A percentile compares a stretch with the other conserved stretches of the same genome.
Evolutionary conservation across 2,113 vertebrate genomes (phyloP).

Genomic region (Tautogolabrus adspersus): DNA sequence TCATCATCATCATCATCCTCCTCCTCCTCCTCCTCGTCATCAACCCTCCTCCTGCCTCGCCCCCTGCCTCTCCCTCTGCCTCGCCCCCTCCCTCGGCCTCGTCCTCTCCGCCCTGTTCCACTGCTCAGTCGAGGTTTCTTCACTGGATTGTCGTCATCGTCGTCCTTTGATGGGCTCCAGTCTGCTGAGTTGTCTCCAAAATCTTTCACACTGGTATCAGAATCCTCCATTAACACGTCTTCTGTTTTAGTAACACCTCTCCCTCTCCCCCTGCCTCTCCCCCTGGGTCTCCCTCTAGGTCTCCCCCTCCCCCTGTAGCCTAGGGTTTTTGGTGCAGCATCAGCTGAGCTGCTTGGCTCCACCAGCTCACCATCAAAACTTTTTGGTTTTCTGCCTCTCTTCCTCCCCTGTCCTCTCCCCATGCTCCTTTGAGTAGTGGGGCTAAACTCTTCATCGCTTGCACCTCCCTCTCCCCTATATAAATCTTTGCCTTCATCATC

Average conservation of each 20-base stretch:
- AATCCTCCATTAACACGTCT: slow-evolving; percentile 42
- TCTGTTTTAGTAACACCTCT: slow-evolving; percentile 28
- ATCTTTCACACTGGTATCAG: slow-evolving; percentile 62
- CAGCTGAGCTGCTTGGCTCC: slow-evolving; percentile 13
- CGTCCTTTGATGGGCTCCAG: slow-evolving; percentile 71
- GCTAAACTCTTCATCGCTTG: slow-evolving; percentile 56
- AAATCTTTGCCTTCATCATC: neutral
- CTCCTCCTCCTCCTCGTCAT: slow-evolving; percentile 72
- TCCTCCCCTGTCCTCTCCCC: slow-evolving; percentile 74
- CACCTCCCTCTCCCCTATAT: neutral
- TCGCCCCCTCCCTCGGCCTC: slow-evolving; percentile 15
- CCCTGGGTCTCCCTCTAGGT: slow-evolving; percentile 46
- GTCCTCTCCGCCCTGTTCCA: slow-evolving; percentile 50
- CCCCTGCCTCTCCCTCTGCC: slow-evolving; percentile 9
- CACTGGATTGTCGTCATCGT: slow-evolving; percentile 39
- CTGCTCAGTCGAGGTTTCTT: slow-evolving; percentile 56
- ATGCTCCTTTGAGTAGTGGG: neutral
- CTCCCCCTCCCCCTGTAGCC: slow-evolving; percentile 49
- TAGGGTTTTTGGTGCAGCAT: slow-evolving; percentile 3
- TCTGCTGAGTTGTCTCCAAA: slow-evolving; percentile 70
- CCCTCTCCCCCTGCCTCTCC: slow-evolving; percentile 52
- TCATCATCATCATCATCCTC: slow-evolving; percentile 25
- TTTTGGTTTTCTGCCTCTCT: slow-evolving; percentile 76
- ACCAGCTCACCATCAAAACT: slow-evolving; percentile 30
- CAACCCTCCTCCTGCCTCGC: neutral